Percentiles rank a stretch among this genome's conserved stretches.
Evolutionary conservation across 2,797 vertebrate species (phyloP).

Genomic region (Chelmon rostratus): DNA sequence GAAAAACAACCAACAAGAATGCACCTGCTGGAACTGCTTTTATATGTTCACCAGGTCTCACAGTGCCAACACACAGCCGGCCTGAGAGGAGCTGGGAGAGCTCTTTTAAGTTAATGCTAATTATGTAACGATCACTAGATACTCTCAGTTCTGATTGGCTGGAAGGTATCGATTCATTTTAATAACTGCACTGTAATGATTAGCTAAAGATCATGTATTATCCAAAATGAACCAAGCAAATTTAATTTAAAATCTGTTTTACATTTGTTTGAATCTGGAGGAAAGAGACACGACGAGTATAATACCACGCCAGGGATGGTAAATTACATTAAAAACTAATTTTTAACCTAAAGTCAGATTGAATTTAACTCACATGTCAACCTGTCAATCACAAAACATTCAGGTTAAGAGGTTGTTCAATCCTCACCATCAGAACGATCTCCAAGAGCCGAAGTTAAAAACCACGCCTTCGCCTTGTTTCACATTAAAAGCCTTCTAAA

Average conservation of each 20-base stretch:
- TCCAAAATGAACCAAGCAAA: background rate
- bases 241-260: background rate
- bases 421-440: no score
- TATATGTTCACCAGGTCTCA: background rate
- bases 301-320: background rate
- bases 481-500: no score
- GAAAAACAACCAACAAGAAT: constrained; percentile 25
- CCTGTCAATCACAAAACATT: no score
- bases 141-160: background rate
- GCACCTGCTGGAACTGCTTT: background rate
- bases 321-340: background rate
- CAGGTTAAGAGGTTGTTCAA: no score
- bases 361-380: no score
- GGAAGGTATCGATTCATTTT: background rate
- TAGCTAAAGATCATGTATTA: background rate
- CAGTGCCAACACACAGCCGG: no score
- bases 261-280: background rate
- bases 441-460: no score
- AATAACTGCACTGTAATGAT: background rate
- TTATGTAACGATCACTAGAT: background rate
- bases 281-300: background rate
- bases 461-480: no score
- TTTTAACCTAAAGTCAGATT: no score
- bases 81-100: background rate
- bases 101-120: background rate